phyloP scores from a whole-genome alignment of 2,797 vertebrate species.

The Chaetophractus vellerosus region DNA sequence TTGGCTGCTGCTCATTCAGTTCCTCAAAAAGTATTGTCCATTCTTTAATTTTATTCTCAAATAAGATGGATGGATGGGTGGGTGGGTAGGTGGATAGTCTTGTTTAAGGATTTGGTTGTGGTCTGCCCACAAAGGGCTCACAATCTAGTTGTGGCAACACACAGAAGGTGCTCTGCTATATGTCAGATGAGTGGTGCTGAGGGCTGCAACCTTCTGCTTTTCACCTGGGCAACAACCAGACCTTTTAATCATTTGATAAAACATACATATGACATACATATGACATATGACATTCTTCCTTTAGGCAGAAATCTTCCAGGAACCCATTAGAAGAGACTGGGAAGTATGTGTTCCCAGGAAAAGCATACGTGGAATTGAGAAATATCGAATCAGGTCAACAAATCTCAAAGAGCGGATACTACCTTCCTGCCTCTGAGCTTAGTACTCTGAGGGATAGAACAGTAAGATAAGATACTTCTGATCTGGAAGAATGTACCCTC shows the following conservation, averaged over 20 bases:
- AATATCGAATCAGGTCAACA: neutral
- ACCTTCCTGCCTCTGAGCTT: neutral
- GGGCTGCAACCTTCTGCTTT: no score
- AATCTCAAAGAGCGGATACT: neutral
- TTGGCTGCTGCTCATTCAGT: neutral
- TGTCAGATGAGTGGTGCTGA: neutral
- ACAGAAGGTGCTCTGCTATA: neutral
- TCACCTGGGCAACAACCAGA: neutral
- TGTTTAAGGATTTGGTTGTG: neutral
- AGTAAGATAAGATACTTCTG: neutral
- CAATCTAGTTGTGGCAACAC: neutral
- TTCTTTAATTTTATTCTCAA: slow-evolving; percentile 55
- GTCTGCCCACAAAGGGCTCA: neutral
- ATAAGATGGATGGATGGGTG: neutral
- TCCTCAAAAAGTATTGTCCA: neutral
- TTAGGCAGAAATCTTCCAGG: slow-evolving; percentile 17
- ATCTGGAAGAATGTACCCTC: neutral
- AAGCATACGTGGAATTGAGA: neutral
- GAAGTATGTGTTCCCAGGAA: neutral
- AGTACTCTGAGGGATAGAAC: neutral
- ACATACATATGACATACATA: neutral
- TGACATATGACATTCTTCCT: neutral
- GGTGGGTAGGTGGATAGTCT: neutral
- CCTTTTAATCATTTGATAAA: neutral
- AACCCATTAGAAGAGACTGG: slow-evolving; percentile 2